Base-by-base conservation (phyloP, 2,113 vertebrate genomes). In the Halcyon malimbica region DNA sequence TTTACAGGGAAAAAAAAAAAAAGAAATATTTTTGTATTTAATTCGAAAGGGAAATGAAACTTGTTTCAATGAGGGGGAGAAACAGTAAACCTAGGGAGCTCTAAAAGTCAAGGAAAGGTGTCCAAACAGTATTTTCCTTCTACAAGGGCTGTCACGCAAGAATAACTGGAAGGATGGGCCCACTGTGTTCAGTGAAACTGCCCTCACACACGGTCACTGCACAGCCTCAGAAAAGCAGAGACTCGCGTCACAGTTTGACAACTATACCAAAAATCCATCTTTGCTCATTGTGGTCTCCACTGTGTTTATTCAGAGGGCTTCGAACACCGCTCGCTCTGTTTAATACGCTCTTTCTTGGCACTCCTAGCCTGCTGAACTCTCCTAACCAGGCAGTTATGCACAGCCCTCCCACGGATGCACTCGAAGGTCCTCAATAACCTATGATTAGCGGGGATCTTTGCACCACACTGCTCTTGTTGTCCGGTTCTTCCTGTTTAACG, bases 401-500 rank as follows among this genome's bases (percentile, higher is more conserved):
- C 53, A 93, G 86, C 86, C 64, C 91, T 92, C 96, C 85, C 83
- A 95, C 42, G 9, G 85, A 68, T 67, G 81, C 79, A 41, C 79
- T 90, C 1, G 25, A 90, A 93, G 92, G 42, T 82, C 80, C 59
- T 91, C 63, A 96, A 93, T 82, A 97, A 93, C 44, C 46, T 46
- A 69, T 2, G 11, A 57, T 67, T 92, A 90, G 83, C 74, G 33
- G 74, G 89, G 69, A 95, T 87, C 80, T 89, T 90, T 86, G 90
- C 87, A 90, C 74, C 91, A 97, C 70, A 93, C 74, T 91, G 95
- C 41, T 94, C 87, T 76, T 92, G 63, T 92, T 94, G 86, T 65
- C 53, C 59, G 54, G 81, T 25, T 87, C 96, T 89, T 96, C 95
- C 95, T 95, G 80, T 78, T 81, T n/a, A 93, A 96, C 0, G 4